Percentiles rank a stretch among this genome's conserved stretches.
These are phyloP conservation scores for Drosophila recens DNA, from an alignment of 2,888 invertebrate species.

Conservation along the genomic window DNA sequence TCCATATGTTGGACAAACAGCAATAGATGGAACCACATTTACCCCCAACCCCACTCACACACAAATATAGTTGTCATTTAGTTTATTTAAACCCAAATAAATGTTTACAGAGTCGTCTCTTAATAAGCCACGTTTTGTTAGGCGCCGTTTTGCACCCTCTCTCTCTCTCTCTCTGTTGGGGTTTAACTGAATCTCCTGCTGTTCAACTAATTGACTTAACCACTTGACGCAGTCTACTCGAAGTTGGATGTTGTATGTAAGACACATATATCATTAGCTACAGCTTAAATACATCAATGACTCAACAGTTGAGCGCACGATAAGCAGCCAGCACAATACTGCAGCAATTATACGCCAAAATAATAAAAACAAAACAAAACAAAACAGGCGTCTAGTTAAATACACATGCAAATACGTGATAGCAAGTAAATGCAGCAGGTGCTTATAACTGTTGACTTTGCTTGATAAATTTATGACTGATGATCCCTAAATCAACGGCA, in stretches of 20 bases:
- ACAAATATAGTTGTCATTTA: no score
- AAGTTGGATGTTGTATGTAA: conserved; percentile 18
- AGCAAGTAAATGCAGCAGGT: conserved; percentile 17
- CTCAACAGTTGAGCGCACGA: conserved; percentile 73
- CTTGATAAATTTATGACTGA: conserved; percentile 20
- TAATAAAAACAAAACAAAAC: conserved; percentile 27
- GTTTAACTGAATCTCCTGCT: conserved; percentile 39
- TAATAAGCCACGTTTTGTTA: conserved; percentile 38
- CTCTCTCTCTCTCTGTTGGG: conserved; percentile 4
- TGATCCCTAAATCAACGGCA: conserved; percentile 10
- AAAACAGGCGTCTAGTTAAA: not conserved
- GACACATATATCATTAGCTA: conserved; percentile 10
- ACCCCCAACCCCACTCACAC: no score
- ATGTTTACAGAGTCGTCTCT: conserved; percentile 10
- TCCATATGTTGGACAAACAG: conserved; percentile 71
- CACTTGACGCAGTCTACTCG: conserved; percentile 8
- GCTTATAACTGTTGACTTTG: conserved; percentile 21
- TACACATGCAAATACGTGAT: conserved; percentile 25
- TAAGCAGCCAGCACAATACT: conserved; percentile 49
- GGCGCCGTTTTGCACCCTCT: conserved; percentile 49
- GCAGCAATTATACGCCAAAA: conserved; percentile 30
- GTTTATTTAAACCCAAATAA: conserved; percentile 16
- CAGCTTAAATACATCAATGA: conserved; percentile 40
- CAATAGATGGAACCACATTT: conserved; percentile 17
- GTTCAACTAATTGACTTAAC: conserved; percentile 50